Percentiles rank a stretch among this genome's conserved stretches.
Conservation (phyloP, 1,140 invertebrate species). For the Alviniconcha marisindica region DNA sequence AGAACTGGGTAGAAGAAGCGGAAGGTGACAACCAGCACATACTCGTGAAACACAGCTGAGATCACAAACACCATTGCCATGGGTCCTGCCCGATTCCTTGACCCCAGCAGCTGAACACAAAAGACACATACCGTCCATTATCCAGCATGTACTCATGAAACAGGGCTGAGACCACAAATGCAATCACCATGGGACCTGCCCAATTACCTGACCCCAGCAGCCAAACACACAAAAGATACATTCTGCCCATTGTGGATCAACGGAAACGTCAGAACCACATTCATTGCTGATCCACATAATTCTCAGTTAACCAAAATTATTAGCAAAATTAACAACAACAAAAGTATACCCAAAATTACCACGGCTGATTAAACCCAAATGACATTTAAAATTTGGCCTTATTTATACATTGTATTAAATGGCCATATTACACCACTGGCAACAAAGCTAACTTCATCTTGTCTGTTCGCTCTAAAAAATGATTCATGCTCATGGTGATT, state of each 20-base stretch:
- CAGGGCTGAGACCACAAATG: slow-evolving; percentile 82
- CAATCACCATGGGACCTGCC: slow-evolving; percentile 77
- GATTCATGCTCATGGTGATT: no score
- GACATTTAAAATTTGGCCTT: no score
- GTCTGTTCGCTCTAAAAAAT: no score
- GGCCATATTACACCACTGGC: no score
- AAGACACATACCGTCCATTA: no score
- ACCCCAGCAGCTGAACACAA: slow-evolving; percentile 71
- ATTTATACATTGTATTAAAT: no score
- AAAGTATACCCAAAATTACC: no score
- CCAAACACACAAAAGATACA: slow-evolving; percentile 75
- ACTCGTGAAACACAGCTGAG: slow-evolving; percentile 89
- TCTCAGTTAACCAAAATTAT: no score
- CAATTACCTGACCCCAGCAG: slow-evolving; percentile 65
- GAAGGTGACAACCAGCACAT: slow-evolving; percentile 86
- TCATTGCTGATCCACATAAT: not conserved
- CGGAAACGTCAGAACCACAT: not conserved
- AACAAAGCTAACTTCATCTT: no score
- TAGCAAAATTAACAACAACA: no score
- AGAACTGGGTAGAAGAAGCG: slow-evolving; percentile 92
- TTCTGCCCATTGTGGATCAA: no score
- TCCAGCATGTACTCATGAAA: slow-evolving; percentile 92
- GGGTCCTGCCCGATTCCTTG: slow-evolving; percentile 74
- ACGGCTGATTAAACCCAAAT: no score
- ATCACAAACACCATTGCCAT: slow-evolving; percentile 80